Base-by-base conservation (phyloP, 2,113 vertebrate genomes). In the Marmota flaviventris region DNA sequence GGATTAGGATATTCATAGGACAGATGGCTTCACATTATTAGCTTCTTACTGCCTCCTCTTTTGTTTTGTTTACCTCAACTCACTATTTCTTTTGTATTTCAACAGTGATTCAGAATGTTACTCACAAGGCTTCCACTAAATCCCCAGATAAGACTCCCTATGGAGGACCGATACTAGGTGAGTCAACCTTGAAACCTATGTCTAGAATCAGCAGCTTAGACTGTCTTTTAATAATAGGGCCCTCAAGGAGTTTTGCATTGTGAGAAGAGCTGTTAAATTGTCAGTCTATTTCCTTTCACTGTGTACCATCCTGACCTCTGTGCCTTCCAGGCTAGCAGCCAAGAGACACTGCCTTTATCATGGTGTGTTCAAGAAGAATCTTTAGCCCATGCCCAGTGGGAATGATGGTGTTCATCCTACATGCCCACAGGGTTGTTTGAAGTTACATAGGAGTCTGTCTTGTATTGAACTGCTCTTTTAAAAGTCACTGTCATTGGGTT, bases 41-140 rank as follows among this genome's bases (percentile, higher is more conserved):
- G 17, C 56, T 97, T 76, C 53, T 65, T 94, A 29, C 72, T 72
- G 17, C 16, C 88, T 82, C 45, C 39, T 89, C 1, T 24, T 29
- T 58, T 45, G 45, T 45, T 45, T 51, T 51, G 10, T 77, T 53
- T 77, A 53, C 22, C 37, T 10, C 45, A 45, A 48, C 13, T 76
- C n/a, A 72, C 39, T 81, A 16, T 93, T 94, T 32, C 3, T 5
- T 79, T 6, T 96, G 65, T 98, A 6, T 98, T 94, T 98, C 95
- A 85, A 97, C 98, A 99, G 99, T 99, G 96, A 98, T 99, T 98
- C 98, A 99, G 95, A 99, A 99, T 93, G 37, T 98, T 61, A 98
- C 98, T 87, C 97, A 98, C 78, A 98, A 96, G 76, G 98, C 98
- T 0, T 98, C 98, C 56, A 77, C 97, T 79, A 99, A 98, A 97